These are phyloP conservation scores for Cnemophilus loriae DNA, from an alignment of 2,113 vertebrate genomes.

Conservation along the genomic window DNA sequence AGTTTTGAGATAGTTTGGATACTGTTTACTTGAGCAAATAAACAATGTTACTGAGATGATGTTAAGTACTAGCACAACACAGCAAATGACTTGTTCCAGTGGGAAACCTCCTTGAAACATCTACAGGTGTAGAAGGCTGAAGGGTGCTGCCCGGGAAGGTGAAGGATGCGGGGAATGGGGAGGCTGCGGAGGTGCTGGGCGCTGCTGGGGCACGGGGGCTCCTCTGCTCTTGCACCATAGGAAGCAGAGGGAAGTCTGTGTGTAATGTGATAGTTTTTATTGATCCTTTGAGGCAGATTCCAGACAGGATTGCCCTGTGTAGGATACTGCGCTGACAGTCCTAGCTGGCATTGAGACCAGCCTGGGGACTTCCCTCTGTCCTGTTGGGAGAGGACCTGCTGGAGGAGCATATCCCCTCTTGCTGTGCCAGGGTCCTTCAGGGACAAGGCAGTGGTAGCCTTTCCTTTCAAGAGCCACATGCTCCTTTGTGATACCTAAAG, in stretches of 20 bases:
- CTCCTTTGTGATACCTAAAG: background rate
- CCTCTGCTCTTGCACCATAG: background rate
- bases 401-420: background rate
- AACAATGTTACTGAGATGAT: background rate
- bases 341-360: background rate
- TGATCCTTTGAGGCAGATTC: background rate
- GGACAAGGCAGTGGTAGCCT: background rate
- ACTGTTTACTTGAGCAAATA: background rate
- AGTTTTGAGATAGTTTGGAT: background rate
- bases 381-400: background rate
- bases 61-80: background rate
- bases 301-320: background rate
- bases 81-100: background rate
- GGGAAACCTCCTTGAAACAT: background rate
- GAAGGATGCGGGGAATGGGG: too few relatives aligned
- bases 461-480: background rate
- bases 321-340: background rate
- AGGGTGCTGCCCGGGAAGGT: background rate
- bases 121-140: background rate
- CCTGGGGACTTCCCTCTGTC: background rate
- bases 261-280: background rate
- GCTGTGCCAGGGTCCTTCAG: background rate
- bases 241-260: fast-evolving
- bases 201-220: fast-evolving
- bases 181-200: background rate